Base-by-base conservation (phyloP, 2,113 vertebrate species). In the Atrichornis clamosus region DNA sequence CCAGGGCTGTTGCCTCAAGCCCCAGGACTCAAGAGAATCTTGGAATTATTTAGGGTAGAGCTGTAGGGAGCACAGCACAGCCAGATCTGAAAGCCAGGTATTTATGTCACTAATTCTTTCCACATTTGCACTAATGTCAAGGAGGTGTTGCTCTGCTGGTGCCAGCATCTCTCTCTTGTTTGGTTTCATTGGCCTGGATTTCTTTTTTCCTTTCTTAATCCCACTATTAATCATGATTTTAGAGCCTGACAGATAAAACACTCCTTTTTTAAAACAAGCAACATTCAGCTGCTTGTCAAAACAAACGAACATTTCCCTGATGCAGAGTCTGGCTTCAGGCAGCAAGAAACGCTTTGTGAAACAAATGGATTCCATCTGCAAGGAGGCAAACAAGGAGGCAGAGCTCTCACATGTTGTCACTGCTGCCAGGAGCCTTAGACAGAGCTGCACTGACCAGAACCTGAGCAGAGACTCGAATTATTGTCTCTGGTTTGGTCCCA, bases 251-350 rank as follows among this genome's bases (percentile, higher is more conserved):
- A 94, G 85, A 91, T 79, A 82, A 92, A 94, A 78, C 70, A 68
- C 73, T 88, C 59, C 49, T 70, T 93, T 92, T 91, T 82, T n/a
- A 88, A 95, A 94, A 52, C 69, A 92, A 88, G 90, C 82, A 89
- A 46, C 28, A 9, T 84, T 91, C 73, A 58, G 75, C 87, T 84
- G 64, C 93, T 26, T 92, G 94, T 96, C 96, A 95, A 86, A 96
- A 89, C 90, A 92, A 92, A 73, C 60, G 37, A 62, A 65, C 81
- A 65, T 79, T 91, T 95, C 89, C 93, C 87, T 85, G 81, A 33
- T 72, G 87, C 94, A 69, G 49, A 89, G 67, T 3, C 75, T 94
- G 84, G 59, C 91, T 96, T 42, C 84, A 93, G 87, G 77, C 78
- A 90, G 90, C 78, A 55, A 87, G 70, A 11, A 93, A 59, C 78